Conservation (phyloP, 2,113 vertebrate genomes). For the Gymnogyps californianus region DNA sequence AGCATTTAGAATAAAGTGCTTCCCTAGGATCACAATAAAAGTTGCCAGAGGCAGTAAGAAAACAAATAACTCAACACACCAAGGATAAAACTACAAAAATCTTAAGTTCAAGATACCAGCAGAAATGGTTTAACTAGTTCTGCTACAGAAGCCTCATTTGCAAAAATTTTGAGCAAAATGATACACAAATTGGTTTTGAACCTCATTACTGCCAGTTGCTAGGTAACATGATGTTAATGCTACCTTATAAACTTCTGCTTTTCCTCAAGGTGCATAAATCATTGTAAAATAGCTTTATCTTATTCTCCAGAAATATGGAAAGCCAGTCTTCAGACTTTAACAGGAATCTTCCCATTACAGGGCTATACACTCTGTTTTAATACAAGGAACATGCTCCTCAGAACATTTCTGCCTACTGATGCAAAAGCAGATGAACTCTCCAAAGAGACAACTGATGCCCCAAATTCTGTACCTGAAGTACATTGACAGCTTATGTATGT, state of each 20-base stretch:
- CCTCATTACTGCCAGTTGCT: neutral
- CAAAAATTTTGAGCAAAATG: neutral
- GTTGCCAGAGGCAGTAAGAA: neutral
- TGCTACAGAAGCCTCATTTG: neutral
- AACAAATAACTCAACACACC: neutral
- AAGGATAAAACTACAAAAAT: neutral
- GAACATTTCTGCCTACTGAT: neutral
- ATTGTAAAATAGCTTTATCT: neutral
- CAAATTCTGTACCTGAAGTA: neutral
- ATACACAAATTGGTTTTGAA: neutral
- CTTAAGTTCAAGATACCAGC: neutral
- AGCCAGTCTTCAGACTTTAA: neutral
- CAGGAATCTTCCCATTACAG: neutral
- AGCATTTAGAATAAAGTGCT: neutral
- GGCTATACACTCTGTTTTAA: neutral
- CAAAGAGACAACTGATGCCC: neutral
- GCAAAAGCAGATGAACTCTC: neutral
- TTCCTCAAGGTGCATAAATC: neutral
- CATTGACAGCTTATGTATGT: rapidly evolving
- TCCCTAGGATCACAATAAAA: neutral
- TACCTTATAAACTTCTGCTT: neutral
- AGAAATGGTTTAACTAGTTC: neutral
- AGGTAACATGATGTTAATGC: neutral
- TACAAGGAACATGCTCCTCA: neutral
- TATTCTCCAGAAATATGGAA: neutral